phyloP scores from a whole-genome alignment of 1,140 invertebrate genomes.

The Neuroterus valhalla region DNA sequence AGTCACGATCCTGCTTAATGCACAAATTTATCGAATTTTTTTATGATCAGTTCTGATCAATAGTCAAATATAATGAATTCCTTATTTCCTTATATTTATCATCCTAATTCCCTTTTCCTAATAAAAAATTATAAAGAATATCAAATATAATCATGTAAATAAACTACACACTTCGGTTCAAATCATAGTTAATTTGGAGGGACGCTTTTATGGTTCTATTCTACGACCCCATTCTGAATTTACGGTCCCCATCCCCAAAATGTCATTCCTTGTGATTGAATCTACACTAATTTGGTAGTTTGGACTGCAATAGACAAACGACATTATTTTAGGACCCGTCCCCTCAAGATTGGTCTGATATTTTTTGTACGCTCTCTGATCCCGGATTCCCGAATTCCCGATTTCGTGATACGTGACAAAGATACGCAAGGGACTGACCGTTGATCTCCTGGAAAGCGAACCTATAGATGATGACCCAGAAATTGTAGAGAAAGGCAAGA shows the following conservation, averaged over 20 bases:
- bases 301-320: neutral
- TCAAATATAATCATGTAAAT: neutral
- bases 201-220: too few species aligned
- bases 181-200: too few species aligned
- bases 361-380: constrained; percentile 8
- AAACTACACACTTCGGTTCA: neutral
- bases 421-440: constrained; percentile 76
- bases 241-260: neutral
- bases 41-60: too few species aligned
- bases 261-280: neutral
- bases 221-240: neutral
- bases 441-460: constrained; percentile 97
- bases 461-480: constrained; percentile 98
- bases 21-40: too few species aligned
- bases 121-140: neutral
- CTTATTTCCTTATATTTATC: too few species aligned
- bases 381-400: neutral
- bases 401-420: constrained; percentile 44
- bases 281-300: neutral
- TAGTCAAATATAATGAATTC: too few species aligned
- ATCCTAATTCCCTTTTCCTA: neutral
- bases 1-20: too few species aligned
- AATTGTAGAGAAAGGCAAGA: constrained; percentile 98
- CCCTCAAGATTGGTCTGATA: neutral
- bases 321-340: neutral